phyloP scores from a whole-genome alignment of 2,113 vertebrate genomes.

The Setophaga coronata region DNA sequence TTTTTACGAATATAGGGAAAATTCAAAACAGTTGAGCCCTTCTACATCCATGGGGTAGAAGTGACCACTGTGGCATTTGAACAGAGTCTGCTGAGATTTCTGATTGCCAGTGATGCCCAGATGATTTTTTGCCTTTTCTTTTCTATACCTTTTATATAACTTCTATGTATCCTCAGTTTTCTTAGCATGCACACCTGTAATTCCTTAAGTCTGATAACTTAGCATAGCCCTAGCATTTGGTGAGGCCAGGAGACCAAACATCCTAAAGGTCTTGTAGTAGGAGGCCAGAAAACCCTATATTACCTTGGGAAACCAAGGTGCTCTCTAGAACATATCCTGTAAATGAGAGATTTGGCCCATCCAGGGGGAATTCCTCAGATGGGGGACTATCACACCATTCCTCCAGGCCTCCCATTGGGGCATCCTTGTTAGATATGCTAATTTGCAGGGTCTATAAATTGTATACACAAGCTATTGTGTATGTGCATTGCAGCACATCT shows the following conservation, averaged over 20 bases:
- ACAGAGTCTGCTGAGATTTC: neutral
- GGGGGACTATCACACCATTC: neutral
- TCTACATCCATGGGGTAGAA: neutral
- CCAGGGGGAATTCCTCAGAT: accelerated
- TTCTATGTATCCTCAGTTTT: neutral
- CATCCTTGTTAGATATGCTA: too few relatives aligned
- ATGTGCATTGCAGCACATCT: accelerated
- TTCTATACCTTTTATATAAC: neutral
- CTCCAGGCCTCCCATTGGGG: neutral
- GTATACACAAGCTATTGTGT: accelerated
- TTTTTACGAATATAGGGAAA: neutral
- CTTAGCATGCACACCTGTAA: neutral
- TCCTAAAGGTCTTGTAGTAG: accelerated
- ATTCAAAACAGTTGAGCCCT: neutral
- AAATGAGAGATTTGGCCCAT: too few relatives aligned
- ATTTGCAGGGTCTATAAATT: neutral
- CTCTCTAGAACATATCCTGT: neutral
- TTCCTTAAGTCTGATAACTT: neutral
- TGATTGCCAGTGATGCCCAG: neutral
- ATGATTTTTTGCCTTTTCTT: neutral
- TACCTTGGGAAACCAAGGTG: neutral
- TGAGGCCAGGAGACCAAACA: neutral
- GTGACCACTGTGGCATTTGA: neutral
- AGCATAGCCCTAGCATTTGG: neutral
- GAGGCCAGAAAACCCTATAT: neutral